These are phyloP conservation scores for Anser brachyrhynchus DNA, from an alignment of 2,113 vertebrate species.

Conservation along the genomic window DNA sequence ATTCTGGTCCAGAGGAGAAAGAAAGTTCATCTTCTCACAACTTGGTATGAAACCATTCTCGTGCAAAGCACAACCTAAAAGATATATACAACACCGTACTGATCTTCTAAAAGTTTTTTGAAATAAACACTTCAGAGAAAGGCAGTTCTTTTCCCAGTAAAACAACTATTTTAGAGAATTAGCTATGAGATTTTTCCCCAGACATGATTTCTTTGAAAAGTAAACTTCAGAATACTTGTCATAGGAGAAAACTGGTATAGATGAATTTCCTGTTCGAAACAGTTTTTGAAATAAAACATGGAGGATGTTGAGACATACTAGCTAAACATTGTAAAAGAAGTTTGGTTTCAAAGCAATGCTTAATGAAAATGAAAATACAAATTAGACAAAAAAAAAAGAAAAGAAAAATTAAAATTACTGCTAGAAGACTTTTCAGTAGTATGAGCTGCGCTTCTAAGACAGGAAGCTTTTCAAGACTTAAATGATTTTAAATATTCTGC, in stretches of 20 bases:
- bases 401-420: not conserved
- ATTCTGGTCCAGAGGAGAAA: not conserved
- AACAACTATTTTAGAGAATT: not conserved
- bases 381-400: not conserved
- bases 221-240: not conserved
- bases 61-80: not conserved
- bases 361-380: not conserved
- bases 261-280: not conserved
- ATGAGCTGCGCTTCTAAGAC: not conserved
- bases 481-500: not conserved
- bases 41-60: not conserved
- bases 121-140: not conserved
- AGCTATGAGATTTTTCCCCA: rapidly evolving
- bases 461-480: not conserved
- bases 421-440: not conserved
- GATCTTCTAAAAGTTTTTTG: not conserved
- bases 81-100: not conserved
- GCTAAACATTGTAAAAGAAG: not conserved
- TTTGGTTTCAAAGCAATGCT: not conserved
- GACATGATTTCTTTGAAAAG: not conserved
- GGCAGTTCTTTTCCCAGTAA: not conserved
- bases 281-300: not conserved
- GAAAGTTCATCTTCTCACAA: not conserved
- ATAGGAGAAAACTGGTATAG: not conserved
- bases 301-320: not conserved